A percentile compares a stretch with the other conserved stretches of the same genome.
Evolutionary conservation across 2,113 vertebrate genomes (phyloP).

Genomic region (Grammomys dolichurus): DNA sequence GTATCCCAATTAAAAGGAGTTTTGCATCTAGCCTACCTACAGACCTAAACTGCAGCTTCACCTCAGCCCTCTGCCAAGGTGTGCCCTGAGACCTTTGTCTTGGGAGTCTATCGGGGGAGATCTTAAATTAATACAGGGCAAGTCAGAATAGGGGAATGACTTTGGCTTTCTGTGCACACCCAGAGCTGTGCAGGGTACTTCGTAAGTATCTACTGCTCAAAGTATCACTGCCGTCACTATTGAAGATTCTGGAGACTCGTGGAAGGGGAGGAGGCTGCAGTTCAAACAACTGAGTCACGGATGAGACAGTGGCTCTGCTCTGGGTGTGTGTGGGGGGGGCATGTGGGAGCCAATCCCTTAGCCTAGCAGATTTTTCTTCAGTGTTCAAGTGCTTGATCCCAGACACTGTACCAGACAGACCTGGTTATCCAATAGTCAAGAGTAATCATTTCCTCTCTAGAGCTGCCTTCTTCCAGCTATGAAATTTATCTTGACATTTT

Average conservation of each 20-base stretch:
- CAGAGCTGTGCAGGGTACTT: too few relatives aligned
- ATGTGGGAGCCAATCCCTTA: fast-evolving
- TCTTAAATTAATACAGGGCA: not conserved
- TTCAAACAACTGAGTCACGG: not conserved
- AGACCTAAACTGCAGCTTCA: not conserved
- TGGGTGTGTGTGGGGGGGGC: fast-evolving
- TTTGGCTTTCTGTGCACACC: not conserved
- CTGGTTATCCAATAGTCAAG: not conserved
- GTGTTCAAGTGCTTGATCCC: not conserved
- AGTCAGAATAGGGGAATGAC: not conserved
- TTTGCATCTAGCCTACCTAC: not conserved
- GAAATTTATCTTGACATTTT: constrained; percentile 49
- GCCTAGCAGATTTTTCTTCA: not conserved
- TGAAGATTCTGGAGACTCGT: not conserved
- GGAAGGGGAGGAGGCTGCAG: not conserved
- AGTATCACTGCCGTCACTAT: too few relatives aligned
- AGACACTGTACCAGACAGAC: not conserved
- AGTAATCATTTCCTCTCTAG: constrained; percentile 31
- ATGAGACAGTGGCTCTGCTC: fast-evolving
- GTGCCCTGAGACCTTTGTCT: not conserved
- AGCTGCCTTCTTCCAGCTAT: not conserved
- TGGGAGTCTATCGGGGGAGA: not conserved
- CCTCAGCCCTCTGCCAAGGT: not conserved
- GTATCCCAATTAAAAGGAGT: not conserved
- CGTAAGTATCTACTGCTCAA: not conserved